Evolutionary conservation across 1,140 invertebrate genomes (phyloP).

Genomic region (Musca domestica): DNA sequence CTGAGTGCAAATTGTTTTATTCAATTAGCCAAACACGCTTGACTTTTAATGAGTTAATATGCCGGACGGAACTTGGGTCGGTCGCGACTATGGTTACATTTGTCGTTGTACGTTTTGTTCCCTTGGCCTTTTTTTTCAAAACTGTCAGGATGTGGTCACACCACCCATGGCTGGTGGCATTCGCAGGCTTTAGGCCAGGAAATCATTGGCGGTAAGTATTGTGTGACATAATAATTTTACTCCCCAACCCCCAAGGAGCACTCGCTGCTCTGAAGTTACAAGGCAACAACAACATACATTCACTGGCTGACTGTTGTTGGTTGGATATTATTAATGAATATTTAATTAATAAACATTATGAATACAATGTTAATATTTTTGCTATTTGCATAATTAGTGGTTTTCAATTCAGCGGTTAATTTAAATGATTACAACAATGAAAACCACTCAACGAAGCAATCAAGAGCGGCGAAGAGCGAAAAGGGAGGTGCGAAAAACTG

Average conservation of each 20-base stretch:
- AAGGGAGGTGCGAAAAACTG: neutral
- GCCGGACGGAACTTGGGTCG: too few relatives aligned
- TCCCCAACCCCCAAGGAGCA: too few relatives aligned
- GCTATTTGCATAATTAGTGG: slow-evolving; percentile 19
- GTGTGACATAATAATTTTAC: neutral
- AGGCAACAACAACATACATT: neutral
- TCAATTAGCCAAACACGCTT: slow-evolving; percentile 7
- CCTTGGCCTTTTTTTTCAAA: too few relatives aligned
- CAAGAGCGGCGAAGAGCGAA: neutral
- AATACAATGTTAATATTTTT: slow-evolving; percentile 17
- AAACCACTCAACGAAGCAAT: neutral
- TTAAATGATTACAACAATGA: slow-evolving; percentile 8
- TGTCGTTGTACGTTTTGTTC: too few relatives aligned
- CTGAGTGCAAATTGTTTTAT: slow-evolving; percentile 11
- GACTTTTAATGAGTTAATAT: slow-evolving; percentile 17
- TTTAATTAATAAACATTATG: slow-evolving; percentile 20
- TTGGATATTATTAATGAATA: slow-evolving; percentile 15
- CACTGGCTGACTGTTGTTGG: neutral
- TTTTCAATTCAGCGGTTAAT: slow-evolving; percentile 13
- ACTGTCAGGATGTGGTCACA: too few relatives aligned
- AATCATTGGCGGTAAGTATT: neutral
- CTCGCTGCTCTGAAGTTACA: too few relatives aligned
- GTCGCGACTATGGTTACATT: too few relatives aligned
- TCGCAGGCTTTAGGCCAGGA: too few relatives aligned
- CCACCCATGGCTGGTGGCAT: too few relatives aligned